phyloP scores from a whole-genome alignment of 2,113 vertebrate species.

The Microcebus griseorufus region DNA sequence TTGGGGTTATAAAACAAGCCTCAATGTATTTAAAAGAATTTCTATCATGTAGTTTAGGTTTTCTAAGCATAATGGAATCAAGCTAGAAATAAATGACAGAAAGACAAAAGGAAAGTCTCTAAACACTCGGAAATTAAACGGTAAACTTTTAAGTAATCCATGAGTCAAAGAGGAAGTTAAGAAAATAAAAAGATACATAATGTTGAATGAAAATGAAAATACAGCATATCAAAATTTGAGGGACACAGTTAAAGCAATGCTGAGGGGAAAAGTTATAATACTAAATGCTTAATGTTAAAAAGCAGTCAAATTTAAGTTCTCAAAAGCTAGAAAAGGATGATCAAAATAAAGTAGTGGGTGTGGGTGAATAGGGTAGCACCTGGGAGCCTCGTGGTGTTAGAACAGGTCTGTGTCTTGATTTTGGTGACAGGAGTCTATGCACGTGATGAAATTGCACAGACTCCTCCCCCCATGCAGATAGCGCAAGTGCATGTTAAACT shows the following conservation, averaged over 20 bases:
- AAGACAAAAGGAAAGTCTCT: neutral
- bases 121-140: neutral
- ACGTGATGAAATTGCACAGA: neutral
- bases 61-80: neutral
- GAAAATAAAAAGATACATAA: neutral
- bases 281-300: neutral
- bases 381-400: neutral
- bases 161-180: neutral
- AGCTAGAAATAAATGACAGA: neutral
- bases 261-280: neutral
- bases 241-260: no score
- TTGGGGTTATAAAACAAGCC: neutral
- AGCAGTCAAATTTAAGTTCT: neutral
- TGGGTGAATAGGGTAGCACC: no score
- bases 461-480: accelerated
- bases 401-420: neutral
- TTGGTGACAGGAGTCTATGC: accelerated
- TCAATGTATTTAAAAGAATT: neutral
- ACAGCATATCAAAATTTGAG: neutral
- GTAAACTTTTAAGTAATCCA: neutral
- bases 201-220: neutral
- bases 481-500: neutral
- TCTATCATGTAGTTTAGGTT: neutral
- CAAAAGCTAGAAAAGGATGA: neutral
- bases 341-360: neutral